Percentiles rank a stretch among this genome's conserved stretches.
Evolutionary conservation across 92 coral and sea anemone genomes (phyloP).

Genomic region (Siderastrea radians): DNA sequence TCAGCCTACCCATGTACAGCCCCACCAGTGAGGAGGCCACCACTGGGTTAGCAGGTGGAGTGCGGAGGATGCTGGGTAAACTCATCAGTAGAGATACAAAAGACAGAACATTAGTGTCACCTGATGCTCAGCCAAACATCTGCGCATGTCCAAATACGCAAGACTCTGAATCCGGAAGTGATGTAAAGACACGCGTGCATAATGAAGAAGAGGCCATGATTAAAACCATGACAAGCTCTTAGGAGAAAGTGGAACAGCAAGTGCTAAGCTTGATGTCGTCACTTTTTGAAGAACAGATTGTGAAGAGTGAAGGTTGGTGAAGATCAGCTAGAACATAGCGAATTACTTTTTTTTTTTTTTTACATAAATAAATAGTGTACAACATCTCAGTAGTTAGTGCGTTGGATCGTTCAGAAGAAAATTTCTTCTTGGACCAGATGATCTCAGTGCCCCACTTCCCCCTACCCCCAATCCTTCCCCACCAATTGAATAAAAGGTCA

Average conservation of each 20-base stretch:
- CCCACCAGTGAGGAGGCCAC: slow-evolving; percentile 20
- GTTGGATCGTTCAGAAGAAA: no score
- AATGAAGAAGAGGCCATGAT: slow-evolving; percentile 33
- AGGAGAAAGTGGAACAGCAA: slow-evolving; percentile 86
- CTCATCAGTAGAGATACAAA: slow-evolving; percentile 67
- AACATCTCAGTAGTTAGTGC: no score
- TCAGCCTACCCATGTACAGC: slow-evolving; percentile 52
- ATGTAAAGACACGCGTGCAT: not conserved
- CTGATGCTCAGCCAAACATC: slow-evolving; percentile 8
- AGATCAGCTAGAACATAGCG: not conserved
- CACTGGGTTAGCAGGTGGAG: slow-evolving; percentile 72
- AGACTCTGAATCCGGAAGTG: not conserved
- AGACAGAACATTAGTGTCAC: slow-evolving; percentile 30
- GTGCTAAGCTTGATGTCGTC: slow-evolving; percentile 72
- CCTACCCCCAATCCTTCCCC: no score
- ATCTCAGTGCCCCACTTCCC: no score
- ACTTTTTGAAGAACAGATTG: slow-evolving; percentile 84
- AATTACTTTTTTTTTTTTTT: not conserved
- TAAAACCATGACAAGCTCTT: slow-evolving; percentile 71
- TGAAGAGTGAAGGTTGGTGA: slow-evolving; percentile 71
- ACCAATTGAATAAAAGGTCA: no score
- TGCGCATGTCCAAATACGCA: slow-evolving; percentile 15
- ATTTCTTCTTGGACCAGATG: no score
- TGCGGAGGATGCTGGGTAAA: slow-evolving; percentile 69
- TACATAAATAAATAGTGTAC: no score